A percentile compares a stretch with the other conserved stretches of the same genome.
These are phyloP conservation scores for Salvelinus sp. DNA, from an alignment of 2,113 vertebrate genomes.

Conservation along the genomic window DNA sequence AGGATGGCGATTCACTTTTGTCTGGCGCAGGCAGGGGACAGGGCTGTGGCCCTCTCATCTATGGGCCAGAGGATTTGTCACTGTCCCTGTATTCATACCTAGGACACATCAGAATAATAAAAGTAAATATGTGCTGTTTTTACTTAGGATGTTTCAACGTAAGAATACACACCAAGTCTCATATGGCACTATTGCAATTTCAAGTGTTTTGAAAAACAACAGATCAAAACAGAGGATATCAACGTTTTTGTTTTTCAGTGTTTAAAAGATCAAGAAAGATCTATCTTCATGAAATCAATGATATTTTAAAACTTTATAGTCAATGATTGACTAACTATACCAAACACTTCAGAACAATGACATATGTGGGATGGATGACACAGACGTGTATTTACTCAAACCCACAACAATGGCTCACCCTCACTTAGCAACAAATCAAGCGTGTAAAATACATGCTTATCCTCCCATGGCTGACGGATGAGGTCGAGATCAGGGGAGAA, in stretches of 20 bases:
- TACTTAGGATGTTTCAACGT: background rate
- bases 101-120: conserved; percentile 35
- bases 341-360: conserved; percentile 15
- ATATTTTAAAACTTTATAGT: conserved; percentile 7
- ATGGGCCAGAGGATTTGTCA: conserved; percentile 66
- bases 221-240: too few relatives aligned
- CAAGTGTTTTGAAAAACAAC: too few relatives aligned
- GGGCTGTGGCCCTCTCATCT: conserved; percentile 57
- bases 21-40: conserved; percentile 65
- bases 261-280: too few relatives aligned
- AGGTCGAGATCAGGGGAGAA: conserved; percentile 68
- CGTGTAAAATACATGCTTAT: conserved; percentile 79
- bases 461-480: conserved; percentile 74
- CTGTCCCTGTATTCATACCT: conserved; percentile 59
- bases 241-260: too few relatives aligned
- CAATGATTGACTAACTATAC: conserved; percentile 25
- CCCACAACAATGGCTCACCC: conserved; percentile 58
- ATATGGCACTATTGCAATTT: too few relatives aligned
- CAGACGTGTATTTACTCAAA: conserved; percentile 57
- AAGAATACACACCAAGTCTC: background rate
- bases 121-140: conserved; percentile 1
- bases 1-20: conserved; percentile 75
- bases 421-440: conserved; percentile 77
- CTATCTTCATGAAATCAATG: too few relatives aligned
- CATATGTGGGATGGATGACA: conserved; percentile 35